Conservation (phyloP, 2,113 vertebrate species). For the Dermatemys mawii region DNA sequence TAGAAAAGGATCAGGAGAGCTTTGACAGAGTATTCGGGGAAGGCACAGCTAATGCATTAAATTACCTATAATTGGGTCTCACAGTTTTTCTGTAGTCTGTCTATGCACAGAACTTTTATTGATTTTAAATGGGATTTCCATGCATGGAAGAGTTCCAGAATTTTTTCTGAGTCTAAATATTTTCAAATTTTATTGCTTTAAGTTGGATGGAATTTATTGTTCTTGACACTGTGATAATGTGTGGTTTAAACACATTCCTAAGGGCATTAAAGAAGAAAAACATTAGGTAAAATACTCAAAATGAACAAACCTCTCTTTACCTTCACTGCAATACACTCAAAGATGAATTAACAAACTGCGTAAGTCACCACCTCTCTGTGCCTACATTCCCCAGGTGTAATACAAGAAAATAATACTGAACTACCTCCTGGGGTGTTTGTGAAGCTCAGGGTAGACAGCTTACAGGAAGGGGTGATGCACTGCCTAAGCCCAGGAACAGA, state of each 20-base stretch:
- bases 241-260: not conserved
- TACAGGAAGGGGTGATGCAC: not conserved
- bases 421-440: not conserved
- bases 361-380: not conserved
- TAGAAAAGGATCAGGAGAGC: not conserved
- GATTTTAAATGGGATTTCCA: not conserved
- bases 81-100: not conserved
- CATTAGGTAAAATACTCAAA: not conserved
- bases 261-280: not conserved
- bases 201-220: not conserved
- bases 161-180: not conserved
- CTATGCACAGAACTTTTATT: not conserved
- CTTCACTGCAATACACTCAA: not conserved
- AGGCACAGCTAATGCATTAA: not conserved
- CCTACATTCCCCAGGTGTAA: not conserved
- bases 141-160: not conserved
- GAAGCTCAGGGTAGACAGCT: not conserved
- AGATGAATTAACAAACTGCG: not conserved
- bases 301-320: not conserved
- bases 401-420: not conserved
- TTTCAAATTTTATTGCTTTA: not conserved
- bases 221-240: not conserved
- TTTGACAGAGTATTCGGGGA: not conserved
- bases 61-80: not conserved
- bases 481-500: no score